phyloP scores from a whole-genome alignment of 2,113 vertebrate species.

The Tenebrosternarchus preto region DNA sequence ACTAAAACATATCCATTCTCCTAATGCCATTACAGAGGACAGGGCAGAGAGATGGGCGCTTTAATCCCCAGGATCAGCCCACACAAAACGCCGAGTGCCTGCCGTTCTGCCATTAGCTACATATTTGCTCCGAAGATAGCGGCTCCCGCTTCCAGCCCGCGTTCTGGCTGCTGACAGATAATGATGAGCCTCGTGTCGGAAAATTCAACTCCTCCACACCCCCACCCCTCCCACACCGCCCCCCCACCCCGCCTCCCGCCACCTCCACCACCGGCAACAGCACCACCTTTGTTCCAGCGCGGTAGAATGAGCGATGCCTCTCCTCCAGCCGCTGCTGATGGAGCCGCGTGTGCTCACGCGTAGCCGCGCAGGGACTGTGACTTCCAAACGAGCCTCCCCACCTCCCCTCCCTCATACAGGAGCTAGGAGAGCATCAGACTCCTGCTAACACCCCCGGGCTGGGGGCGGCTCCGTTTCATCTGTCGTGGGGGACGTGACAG shows the following conservation, averaged over 20 bases:
- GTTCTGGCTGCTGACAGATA: slow-evolving; percentile 46
- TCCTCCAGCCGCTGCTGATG: slow-evolving; percentile 15
- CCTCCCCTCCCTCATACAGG: slow-evolving; percentile 25
- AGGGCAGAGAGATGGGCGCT: slow-evolving; percentile 69
- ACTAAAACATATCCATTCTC: slow-evolving; percentile 74
- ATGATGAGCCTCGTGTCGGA: slow-evolving; percentile 39
- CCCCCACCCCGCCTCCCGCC: too few species aligned
- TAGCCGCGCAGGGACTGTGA: slow-evolving; percentile 16
- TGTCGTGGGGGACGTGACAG: slow-evolving; percentile 33
- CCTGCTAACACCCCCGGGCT: background rate
- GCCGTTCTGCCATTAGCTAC: slow-evolving; percentile 68
- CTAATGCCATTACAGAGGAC: slow-evolving; percentile 74
- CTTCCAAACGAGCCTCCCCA: slow-evolving; percentile 34
- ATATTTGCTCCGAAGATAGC: slow-evolving; percentile 47
- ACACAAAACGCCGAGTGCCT: slow-evolving; percentile 64
- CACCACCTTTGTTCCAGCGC: slow-evolving; percentile 21
- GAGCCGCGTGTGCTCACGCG: slow-evolving; percentile 41
- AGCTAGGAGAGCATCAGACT: slow-evolving; percentile 14
- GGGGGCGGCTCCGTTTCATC: slow-evolving; percentile 26
- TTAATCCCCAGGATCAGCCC: slow-evolving; percentile 70
- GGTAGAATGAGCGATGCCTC: slow-evolving; percentile 44
- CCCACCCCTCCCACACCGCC: background rate
- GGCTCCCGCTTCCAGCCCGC: slow-evolving; percentile 36
- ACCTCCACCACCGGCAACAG: too few species aligned
- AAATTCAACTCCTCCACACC: slow-evolving; percentile 19